Evolutionary conservation across 2,113 vertebrate species (phyloP).

Genomic region (Nansenia antarctica): DNA sequence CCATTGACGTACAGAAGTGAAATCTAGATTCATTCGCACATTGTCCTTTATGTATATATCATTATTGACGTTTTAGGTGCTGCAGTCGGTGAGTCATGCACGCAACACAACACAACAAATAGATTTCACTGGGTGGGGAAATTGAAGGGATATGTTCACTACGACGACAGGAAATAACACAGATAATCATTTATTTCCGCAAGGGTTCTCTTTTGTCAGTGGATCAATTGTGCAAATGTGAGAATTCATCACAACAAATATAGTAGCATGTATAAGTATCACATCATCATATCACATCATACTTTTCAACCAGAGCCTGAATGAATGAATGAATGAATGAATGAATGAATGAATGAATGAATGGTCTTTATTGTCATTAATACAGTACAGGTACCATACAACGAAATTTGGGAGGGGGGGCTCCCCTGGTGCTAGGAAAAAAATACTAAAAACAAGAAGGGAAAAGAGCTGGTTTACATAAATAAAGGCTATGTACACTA

Average conservation of each 20-base stretch:
- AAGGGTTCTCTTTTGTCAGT: conserved; percentile 11
- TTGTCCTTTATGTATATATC: conserved; percentile 56
- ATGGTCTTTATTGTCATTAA: no score
- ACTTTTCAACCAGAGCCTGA: no score
- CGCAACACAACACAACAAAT: conserved; percentile 28
- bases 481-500: no score
- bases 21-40: conserved; percentile 45
- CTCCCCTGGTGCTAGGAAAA: no score
- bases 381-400: no score
- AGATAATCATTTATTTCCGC: conserved; percentile 26
- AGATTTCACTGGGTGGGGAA: conserved; percentile 39
- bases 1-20: conserved; percentile 42
- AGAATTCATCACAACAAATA: conserved; percentile 34
- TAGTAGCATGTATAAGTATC: no score
- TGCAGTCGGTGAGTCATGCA: conserved; percentile 6
- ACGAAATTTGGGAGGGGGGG: no score
- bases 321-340: no score
- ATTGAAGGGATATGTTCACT: conserved; percentile 51
- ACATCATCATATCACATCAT: no score
- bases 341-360: no score
- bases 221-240: conserved; percentile 16
- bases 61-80: conserved; percentile 43
- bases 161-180: conserved; percentile 41
- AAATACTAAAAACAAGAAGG: no score
- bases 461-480: no score